Evolutionary conservation across 2,113 vertebrate genomes (phyloP).

Genomic region (Anoura caudifer): DNA sequence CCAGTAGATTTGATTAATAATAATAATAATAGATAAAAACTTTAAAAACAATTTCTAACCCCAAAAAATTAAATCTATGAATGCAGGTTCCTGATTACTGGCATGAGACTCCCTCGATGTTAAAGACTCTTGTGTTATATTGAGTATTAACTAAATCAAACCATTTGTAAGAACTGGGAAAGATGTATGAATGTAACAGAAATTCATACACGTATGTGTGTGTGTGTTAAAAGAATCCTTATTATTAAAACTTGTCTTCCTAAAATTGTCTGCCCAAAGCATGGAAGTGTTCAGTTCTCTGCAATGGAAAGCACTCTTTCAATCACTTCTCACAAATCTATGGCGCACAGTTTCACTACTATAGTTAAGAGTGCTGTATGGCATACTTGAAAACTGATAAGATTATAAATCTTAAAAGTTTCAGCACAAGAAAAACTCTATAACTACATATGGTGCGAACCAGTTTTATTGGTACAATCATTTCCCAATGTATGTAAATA

Average conservation of each 20-base stretch:
- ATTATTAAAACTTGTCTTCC: slow-evolving; percentile 58
- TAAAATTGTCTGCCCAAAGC: slow-evolving; percentile 25
- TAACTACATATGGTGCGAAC: neutral
- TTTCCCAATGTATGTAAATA: neutral
- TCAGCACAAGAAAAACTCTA: neutral
- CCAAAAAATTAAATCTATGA: neutral
- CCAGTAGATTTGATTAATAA: neutral
- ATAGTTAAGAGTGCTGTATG: no score
- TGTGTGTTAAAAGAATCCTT: slow-evolving; percentile 40
- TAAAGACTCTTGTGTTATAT: neutral
- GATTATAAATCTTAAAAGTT: neutral
- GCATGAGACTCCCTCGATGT: neutral
- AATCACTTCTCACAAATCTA: neutral
- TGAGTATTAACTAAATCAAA: neutral
- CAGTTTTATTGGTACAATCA: neutral
- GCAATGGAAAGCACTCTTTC: slow-evolving; percentile 19
- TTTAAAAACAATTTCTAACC: neutral
- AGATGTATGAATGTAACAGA: slow-evolving; percentile 29
- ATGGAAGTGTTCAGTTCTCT: slow-evolving; percentile 7
- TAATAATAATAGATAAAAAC: neutral
- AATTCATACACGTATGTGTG: slow-evolving; percentile 36
- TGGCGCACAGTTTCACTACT: no score
- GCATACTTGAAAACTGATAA: neutral
- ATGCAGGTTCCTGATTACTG: neutral
- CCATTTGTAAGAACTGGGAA: neutral